Percentiles rank a stretch among this genome's conserved stretches.
phyloP scores from a whole-genome alignment of 1,140 invertebrate genomes.

The Melanaphis sacchari region DNA sequence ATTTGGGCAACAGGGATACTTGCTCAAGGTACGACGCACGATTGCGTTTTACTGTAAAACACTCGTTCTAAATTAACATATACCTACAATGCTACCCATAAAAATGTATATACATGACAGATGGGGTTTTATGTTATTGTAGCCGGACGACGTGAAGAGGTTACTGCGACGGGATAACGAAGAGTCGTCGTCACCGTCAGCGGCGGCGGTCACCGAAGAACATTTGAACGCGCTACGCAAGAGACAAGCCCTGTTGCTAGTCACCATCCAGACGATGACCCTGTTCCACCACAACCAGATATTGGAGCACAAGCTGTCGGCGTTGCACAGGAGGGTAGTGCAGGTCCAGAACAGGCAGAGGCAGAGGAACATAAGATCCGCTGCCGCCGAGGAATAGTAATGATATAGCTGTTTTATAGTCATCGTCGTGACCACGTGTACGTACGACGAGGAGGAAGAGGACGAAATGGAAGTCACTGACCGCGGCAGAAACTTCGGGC shows the following conservation, averaged over 20 bases:
- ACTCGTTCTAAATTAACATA: not conserved
- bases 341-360: not conserved
- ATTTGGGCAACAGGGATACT: not conserved
- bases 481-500: not conserved
- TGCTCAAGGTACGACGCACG: not conserved
- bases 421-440: not conserved
- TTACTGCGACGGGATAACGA: not conserved
- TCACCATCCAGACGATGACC: conserved; percentile 42
- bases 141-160: not conserved
- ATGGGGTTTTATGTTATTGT: not conserved
- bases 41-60: not conserved
- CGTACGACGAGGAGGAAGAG: not conserved
- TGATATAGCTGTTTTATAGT: too few relatives aligned
- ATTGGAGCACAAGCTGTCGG: conserved; percentile 14
- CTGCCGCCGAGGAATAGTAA: not conserved
- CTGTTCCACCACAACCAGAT: conserved; percentile 37
- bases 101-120: not conserved
- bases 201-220: not conserved
- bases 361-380: not conserved
- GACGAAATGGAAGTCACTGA: not conserved
- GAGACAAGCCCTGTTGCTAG: conserved; percentile 6
- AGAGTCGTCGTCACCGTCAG: not conserved
- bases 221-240: conserved; percentile 40
- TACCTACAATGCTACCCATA: too few relatives aligned
- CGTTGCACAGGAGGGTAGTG: not conserved